Percentiles rank a stretch among this genome's conserved stretches.
Evolutionary conservation across 2,888 invertebrate species (phyloP).

Genomic region (Rhimphoctona megacephalus): DNA sequence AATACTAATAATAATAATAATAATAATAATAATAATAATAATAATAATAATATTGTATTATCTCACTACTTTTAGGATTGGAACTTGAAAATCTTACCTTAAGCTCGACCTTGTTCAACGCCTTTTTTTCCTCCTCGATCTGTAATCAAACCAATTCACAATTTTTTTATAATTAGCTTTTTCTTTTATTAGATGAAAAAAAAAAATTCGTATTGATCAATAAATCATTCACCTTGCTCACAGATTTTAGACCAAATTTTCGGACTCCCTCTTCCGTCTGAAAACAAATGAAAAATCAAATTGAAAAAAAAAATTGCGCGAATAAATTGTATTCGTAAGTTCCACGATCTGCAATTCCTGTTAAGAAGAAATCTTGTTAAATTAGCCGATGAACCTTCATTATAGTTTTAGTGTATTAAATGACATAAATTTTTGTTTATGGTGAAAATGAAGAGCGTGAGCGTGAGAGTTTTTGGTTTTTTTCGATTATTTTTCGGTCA

Average conservation of each 20-base stretch:
- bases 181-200: background rate
- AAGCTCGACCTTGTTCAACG: constrained; percentile 82
- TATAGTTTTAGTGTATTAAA: constrained; percentile 59
- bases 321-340: constrained; percentile 10
- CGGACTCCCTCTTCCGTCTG: constrained; percentile 80
- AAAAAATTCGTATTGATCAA: background rate
- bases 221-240: constrained; percentile 75
- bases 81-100: constrained; percentile 81
- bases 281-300: constrained; percentile 68
- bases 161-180: background rate
- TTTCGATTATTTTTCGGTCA: background rate
- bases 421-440: constrained; percentile 8
- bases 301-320: background rate
- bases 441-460: constrained; percentile 52
- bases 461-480: constrained; percentile 35
- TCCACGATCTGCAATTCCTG: constrained; percentile 48
- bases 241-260: constrained; percentile 78
- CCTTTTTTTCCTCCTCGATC: constrained; percentile 80
- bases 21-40: constrained; percentile 6
- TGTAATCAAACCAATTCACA: constrained; percentile 62
- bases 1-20: constrained; percentile 19
- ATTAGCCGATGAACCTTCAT: constrained; percentile 30
- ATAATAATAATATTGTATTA: background rate
- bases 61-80: constrained; percentile 19
- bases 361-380: constrained; percentile 51